A percentile compares a stretch with the other conserved stretches of the same genome.
Conservation (phyloP, 1,140 invertebrate genomes). For the Atta cephalotes region DNA sequence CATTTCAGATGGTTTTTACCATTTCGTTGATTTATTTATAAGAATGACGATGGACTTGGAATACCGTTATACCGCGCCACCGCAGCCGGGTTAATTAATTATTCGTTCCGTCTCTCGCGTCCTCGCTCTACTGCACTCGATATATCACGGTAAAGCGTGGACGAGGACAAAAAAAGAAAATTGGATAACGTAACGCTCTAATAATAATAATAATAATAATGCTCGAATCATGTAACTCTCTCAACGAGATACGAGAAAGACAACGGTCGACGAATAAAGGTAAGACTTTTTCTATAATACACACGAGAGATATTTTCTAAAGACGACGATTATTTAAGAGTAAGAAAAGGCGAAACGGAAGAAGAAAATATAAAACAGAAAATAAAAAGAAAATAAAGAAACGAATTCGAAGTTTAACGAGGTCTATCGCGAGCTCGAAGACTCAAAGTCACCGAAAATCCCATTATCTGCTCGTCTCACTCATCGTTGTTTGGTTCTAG, state of each 20-base stretch:
- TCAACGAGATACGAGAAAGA: constrained; percentile 8
- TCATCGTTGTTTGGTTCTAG: constrained; percentile 38
- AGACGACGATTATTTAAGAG: constrained; percentile 43
- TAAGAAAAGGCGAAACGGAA: not conserved
- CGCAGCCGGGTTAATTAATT: constrained; percentile 29
- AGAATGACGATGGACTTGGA: constrained; percentile 13
- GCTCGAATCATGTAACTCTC: constrained; percentile 35
- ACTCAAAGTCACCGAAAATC: constrained; percentile 26
- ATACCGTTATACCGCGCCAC: constrained; percentile 15
- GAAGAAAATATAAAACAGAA: not conserved
- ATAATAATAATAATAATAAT: constrained; percentile 14
- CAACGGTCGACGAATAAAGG: constrained; percentile 41
- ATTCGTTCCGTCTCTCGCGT: constrained; percentile 55
- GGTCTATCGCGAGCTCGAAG: not conserved
- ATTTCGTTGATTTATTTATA: constrained; percentile 53
- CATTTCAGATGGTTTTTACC: not conserved
- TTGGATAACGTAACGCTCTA: constrained; percentile 42
- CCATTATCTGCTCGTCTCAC: constrained; percentile 22
- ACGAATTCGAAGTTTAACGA: not conserved
- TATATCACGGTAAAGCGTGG: constrained; percentile 39
- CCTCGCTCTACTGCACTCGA: constrained; percentile 39
- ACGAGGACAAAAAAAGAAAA: not conserved
- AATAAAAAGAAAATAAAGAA: not conserved
- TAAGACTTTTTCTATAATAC: constrained; percentile 56
- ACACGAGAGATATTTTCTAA: constrained; percentile 54